These are phyloP conservation scores for Himalopsyche kuldschensis DNA, from an alignment of 2,888 invertebrate genomes.

Conservation along the genomic window DNA sequence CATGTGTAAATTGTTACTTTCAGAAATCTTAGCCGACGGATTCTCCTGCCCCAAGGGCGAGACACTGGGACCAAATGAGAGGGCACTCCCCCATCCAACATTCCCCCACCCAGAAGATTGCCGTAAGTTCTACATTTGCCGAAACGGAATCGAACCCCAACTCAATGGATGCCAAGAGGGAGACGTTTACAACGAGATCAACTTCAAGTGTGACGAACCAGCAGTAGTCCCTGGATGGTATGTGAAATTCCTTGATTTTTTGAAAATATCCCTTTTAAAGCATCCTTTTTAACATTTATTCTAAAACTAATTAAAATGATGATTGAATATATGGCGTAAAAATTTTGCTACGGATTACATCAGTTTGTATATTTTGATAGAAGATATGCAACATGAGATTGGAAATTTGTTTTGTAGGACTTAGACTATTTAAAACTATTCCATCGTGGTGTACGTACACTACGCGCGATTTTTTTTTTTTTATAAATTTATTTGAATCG, in stretches of 20 bases:
- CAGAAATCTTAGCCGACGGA: constrained; percentile 73
- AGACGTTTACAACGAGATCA: constrained; percentile 77
- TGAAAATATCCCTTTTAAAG: no score
- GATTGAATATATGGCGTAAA: no score
- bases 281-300: no score
- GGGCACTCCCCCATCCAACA: constrained; percentile 73
- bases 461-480: no score
- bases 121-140: constrained; percentile 81
- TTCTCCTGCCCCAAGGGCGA: constrained; percentile 76
- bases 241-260: constrained; percentile 41
- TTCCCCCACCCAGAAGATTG: constrained; percentile 80
- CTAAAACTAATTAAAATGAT: no score
- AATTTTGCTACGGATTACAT: no score
- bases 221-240: constrained; percentile 79
- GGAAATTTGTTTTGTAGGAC: no score
- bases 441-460: no score
- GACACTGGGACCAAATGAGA: constrained; percentile 67
- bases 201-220: constrained; percentile 75
- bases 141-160: constrained; percentile 75
- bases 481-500: no score
- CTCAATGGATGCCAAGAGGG: constrained; percentile 73
- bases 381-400: no score
- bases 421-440: no score
- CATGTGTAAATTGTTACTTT: constrained; percentile 25
- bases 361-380: no score